Conservation (phyloP, 2,888 invertebrate species). For the Venustoraphidia nigricollis region DNA sequence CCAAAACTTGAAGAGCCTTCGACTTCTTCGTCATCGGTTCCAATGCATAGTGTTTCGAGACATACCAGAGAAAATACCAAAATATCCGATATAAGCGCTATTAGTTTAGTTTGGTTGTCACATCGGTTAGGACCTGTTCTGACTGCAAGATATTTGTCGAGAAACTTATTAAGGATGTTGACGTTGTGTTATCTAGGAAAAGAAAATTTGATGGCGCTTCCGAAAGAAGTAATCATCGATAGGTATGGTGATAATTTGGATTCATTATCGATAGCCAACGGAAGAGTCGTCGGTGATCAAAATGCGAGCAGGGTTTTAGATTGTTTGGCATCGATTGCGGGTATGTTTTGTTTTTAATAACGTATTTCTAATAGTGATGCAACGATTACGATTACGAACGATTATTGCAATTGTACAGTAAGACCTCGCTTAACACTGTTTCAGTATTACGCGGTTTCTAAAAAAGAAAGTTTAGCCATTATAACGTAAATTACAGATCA, state of each 20-base stretch:
- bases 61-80: constrained; percentile 26
- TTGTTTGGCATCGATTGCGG: constrained; percentile 76
- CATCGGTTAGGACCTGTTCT: constrained; percentile 88
- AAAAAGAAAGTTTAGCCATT: too few species aligned
- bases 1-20: too few species aligned
- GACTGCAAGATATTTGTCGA: constrained; percentile 77
- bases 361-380: too few species aligned
- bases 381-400: too few species aligned
- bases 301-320: constrained; percentile 79
- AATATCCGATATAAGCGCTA: constrained; percentile 75
- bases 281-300: constrained; percentile 57
- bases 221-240: constrained; percentile 22
- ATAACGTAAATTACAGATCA: too few species aligned
- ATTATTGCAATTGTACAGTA: too few species aligned
- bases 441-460: too few species aligned
- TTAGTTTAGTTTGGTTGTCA: constrained; percentile 81
- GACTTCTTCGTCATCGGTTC: too few species aligned
- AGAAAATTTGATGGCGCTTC: constrained; percentile 46
- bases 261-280: constrained; percentile 46
- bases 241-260: constrained; percentile 32
- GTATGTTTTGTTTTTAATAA: constrained; percentile 29
- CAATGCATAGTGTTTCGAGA: constrained; percentile 1
- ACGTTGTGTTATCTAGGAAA: constrained; percentile 83
- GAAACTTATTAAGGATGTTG: constrained; percentile 85
- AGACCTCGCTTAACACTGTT: too few species aligned